phyloP scores from a whole-genome alignment of 2,797 vertebrate genomes.

The Alectoris magna region DNA sequence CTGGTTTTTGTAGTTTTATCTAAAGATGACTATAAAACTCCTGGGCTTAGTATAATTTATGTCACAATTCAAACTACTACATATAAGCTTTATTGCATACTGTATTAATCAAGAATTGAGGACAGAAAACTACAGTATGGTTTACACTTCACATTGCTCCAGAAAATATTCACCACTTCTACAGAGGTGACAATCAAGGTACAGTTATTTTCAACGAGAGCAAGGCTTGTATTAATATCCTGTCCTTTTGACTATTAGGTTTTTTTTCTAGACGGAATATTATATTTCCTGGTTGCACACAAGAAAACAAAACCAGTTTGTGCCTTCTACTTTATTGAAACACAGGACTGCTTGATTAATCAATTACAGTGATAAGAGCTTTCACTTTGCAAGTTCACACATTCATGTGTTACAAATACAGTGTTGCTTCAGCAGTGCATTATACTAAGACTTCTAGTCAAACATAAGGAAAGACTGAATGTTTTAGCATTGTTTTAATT shows the following conservation, averaged over 20 bases:
- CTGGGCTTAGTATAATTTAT: neutral
- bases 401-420: neutral
- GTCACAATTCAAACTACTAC: neutral
- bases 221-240: neutral
- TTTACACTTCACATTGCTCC: neutral
- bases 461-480: conserved; percentile 1
- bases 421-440: neutral
- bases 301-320: neutral
- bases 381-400: neutral
- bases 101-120: neutral
- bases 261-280: neutral
- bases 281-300: neutral
- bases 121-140: neutral
- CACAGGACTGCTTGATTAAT: neutral
- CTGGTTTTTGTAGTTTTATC: neutral
- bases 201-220: neutral
- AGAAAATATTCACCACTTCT: neutral
- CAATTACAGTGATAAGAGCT: neutral
- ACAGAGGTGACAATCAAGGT: neutral
- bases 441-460: neutral
- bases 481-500: conserved; percentile 59
- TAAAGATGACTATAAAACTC: neutral
- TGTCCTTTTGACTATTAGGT: neutral
- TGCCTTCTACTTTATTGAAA: neutral
- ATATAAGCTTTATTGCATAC: neutral